These are phyloP conservation scores for Tenebrosternarchus preto DNA, from an alignment of 2,113 vertebrate genomes.

Conservation along the genomic window DNA sequence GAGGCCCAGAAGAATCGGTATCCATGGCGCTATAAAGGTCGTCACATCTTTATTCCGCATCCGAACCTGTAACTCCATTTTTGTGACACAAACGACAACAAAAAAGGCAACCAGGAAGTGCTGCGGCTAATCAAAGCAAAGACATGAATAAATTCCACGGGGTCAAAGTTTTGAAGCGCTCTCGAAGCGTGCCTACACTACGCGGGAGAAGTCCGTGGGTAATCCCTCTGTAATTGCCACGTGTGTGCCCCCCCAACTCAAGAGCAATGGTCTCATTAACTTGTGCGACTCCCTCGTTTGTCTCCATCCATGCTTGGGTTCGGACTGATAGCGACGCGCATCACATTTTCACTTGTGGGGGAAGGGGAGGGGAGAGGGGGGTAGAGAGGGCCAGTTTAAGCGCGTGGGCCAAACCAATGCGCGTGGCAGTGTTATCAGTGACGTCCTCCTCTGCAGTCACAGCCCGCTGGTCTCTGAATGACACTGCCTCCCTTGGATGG, in stretches of 20 bases:
- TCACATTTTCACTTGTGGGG: constrained; percentile 64
- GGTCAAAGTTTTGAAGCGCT: constrained; percentile 58
- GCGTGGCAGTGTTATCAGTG: constrained; percentile 51
- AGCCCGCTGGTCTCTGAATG: constrained; percentile 54
- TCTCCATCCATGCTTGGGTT: constrained; percentile 70
- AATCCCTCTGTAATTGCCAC: constrained; percentile 71
- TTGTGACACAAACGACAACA: constrained; percentile 60
- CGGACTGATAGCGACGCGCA: constrained; percentile 57
- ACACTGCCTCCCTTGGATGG: constrained; percentile 47
- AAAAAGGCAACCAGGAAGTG: constrained; percentile 12
- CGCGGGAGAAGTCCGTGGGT: constrained; percentile 57
- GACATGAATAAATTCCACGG: constrained; percentile 62
- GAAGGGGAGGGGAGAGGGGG: constrained; percentile 8
- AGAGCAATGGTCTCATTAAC: constrained; percentile 71
- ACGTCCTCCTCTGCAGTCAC: constrained; percentile 54
- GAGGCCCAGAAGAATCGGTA: constrained; percentile 83
- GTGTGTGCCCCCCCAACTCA: constrained; percentile 61
- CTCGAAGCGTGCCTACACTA: constrained; percentile 51
- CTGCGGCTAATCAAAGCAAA: constrained; percentile 44
- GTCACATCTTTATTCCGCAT: constrained; percentile 81
- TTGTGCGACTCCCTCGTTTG: constrained; percentile 70
- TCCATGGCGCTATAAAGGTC: constrained; percentile 82
- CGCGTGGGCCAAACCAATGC: constrained; percentile 42
- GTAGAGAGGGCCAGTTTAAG: constrained; percentile 55
- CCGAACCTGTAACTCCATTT: constrained; percentile 85